phyloP scores from a whole-genome alignment of 2,888 invertebrate species.

The Nipponacmea schrenckii region DNA sequence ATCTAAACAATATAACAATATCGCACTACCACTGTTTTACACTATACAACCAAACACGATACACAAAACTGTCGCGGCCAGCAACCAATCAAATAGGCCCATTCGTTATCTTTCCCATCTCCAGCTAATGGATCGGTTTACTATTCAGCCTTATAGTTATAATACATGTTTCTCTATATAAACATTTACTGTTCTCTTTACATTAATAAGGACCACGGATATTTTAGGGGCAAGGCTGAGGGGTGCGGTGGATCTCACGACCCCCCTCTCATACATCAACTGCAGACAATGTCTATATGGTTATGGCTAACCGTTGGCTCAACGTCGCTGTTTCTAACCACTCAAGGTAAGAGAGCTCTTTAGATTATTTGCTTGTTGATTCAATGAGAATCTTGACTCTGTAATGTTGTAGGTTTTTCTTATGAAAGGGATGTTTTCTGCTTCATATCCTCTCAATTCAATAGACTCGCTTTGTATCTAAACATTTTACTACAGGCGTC shows the following conservation, averaged over 20 bases:
- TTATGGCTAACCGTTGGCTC: neutral
- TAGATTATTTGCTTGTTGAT: slow-evolving; percentile 1
- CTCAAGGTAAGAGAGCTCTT: neutral
- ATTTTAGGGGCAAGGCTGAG: neutral
- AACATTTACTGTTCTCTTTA: too few relatives aligned
- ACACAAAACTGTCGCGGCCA: too few relatives aligned
- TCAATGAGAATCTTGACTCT: neutral
- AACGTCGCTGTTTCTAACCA: neutral
- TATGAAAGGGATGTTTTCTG: neutral
- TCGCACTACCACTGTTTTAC: too few relatives aligned
- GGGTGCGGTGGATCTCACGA: neutral
- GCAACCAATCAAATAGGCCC: neutral
- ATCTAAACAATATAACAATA: too few relatives aligned
- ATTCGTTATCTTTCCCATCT: slow-evolving; percentile 4
- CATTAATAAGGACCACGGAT: too few relatives aligned
- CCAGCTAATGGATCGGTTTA: neutral
- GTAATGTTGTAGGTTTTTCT: neutral
- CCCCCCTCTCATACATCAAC: neutral
- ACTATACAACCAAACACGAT: too few relatives aligned
- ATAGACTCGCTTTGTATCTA: slow-evolving; percentile 5
- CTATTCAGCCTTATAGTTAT: neutral
- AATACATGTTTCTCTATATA: neutral
- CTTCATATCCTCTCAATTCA: neutral
- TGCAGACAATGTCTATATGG: neutral
- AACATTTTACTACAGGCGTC: neutral